Conservation (phyloP, 2,797 vertebrate species). For the Tapirus indicus region DNA sequence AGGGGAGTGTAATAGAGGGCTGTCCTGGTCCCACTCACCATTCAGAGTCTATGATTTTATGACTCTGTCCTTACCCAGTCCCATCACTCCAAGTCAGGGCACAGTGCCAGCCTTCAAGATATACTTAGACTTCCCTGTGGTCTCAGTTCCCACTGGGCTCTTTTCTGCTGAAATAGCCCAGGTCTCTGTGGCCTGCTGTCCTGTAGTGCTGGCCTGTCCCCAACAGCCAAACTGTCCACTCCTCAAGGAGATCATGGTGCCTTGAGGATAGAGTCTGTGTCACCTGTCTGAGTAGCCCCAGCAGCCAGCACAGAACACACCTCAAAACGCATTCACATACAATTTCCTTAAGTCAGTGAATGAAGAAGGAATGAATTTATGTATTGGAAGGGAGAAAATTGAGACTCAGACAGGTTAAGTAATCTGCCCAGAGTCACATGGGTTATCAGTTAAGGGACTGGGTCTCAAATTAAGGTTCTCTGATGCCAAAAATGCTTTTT, state of each 20-base stretch:
- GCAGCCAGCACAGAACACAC: background rate
- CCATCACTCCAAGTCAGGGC: background rate
- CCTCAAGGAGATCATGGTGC: background rate
- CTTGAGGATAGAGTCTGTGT: background rate
- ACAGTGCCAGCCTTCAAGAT: background rate
- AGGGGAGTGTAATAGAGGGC: background rate
- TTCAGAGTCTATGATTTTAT: background rate
- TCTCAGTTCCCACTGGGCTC: background rate
- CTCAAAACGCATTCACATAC: background rate
- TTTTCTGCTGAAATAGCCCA: background rate
- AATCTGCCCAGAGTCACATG: background rate
- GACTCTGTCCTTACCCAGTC: background rate
- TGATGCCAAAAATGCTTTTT: background rate
- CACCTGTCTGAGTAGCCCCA: background rate
- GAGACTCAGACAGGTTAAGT: background rate
- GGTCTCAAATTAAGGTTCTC: conserved; percentile 21
- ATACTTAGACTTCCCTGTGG: background rate
- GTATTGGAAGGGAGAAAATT: background rate
- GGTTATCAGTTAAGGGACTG: background rate
- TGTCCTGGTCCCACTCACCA: background rate
- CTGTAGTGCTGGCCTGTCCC: background rate
- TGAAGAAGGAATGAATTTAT: background rate
- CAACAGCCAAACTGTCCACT: background rate
- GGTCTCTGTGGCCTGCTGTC: background rate
- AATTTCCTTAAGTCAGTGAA: background rate